Conservation (phyloP, 2,888 invertebrate genomes). For the Lobophora halterata region DNA sequence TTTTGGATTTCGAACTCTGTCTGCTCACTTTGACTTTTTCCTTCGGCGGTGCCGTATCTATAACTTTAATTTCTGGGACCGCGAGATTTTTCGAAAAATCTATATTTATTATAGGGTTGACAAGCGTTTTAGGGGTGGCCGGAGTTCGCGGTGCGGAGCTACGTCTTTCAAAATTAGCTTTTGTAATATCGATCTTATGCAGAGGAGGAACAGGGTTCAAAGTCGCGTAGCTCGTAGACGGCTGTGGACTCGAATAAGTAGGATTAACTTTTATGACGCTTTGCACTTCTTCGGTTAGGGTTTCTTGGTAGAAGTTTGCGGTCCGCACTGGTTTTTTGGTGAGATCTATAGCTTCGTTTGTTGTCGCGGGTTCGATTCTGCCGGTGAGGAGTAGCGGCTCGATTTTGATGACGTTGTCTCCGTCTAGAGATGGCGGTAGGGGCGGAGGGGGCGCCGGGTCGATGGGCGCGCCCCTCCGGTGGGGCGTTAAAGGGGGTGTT, state of each 20-base stretch:
- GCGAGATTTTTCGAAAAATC: constrained; percentile 64
- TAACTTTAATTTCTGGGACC: constrained; percentile 66
- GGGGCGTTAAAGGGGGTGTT: constrained; percentile 21
- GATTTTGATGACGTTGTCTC: constrained; percentile 35
- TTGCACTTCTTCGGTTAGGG: constrained; percentile 48
- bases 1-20: constrained; percentile 57
- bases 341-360: constrained; percentile 55
- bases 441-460: too few relatives aligned
- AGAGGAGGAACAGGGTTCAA: constrained; percentile 43
- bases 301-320: constrained; percentile 73
- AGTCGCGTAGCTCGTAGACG: constrained; percentile 61
- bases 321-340: constrained; percentile 52
- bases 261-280: constrained; percentile 69
- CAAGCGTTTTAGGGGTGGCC: constrained; percentile 42
- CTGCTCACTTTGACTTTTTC: constrained; percentile 44
- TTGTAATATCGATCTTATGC: constrained; percentile 45
- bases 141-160: constrained; percentile 32
- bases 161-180: constrained; percentile 31
- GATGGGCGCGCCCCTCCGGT: too few relatives aligned
- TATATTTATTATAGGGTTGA: constrained; percentile 67
- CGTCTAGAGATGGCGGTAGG: too few relatives aligned
- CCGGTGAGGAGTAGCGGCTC: constrained; percentile 27
- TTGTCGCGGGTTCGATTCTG: constrained; percentile 12
- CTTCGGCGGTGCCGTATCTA: constrained; percentile 51
- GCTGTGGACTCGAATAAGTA: constrained; percentile 63